phyloP scores from a whole-genome alignment of 2,797 vertebrate genomes.

The Eulemur rubriventer region DNA sequence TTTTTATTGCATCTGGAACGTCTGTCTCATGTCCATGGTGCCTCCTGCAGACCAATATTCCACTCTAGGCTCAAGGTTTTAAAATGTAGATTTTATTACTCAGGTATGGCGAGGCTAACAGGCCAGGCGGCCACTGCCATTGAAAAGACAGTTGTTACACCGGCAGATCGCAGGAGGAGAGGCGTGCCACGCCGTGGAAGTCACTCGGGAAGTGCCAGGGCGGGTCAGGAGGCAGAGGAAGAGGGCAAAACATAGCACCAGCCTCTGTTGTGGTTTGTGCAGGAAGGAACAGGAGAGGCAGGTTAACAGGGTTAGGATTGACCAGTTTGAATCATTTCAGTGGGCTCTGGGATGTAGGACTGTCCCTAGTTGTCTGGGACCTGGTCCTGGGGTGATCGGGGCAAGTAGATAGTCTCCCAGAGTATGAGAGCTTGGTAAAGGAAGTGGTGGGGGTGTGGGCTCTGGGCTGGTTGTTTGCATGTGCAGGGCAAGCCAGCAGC shows the following conservation, averaged over 20 bases:
- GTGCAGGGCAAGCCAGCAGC: neutral
- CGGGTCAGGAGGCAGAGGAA: neutral
- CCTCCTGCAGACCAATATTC: neutral
- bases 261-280: neutral
- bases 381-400: neutral
- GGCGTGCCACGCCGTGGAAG: too few relatives aligned
- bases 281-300: neutral
- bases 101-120: neutral
- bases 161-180: neutral
- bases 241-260: neutral
- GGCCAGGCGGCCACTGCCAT: neutral
- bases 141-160: neutral
- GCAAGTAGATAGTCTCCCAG: neutral
- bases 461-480: neutral
- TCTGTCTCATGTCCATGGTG: neutral
- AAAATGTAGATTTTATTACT: neutral
- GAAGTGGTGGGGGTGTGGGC: neutral
- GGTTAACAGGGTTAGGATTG: neutral
- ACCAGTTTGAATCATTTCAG: neutral
- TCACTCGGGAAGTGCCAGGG: neutral
- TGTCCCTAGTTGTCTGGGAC: neutral
- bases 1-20: conserved; percentile 18
- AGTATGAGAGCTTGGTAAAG: neutral
- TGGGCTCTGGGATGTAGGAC: neutral
- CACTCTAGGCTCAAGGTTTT: neutral